Base-by-base conservation (phyloP, 2,113 vertebrate species). In the Amazona guildingii region DNA sequence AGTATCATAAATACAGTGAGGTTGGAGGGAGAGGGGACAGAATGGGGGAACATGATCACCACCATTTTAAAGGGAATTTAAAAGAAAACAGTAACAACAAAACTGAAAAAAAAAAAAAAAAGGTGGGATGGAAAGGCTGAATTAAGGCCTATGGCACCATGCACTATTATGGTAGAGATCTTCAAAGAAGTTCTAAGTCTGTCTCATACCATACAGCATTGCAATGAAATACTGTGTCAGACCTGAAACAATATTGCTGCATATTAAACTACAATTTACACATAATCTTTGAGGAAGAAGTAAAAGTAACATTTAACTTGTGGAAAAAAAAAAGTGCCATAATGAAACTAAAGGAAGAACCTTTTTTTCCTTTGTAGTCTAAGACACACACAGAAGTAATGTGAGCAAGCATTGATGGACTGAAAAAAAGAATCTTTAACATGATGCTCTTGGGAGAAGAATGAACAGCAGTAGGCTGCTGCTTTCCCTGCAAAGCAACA, bases 11-110 rank as follows among this genome's bases (percentile, higher is more conserved):
- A 49, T 61, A 25, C 39, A 72, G 1, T 52, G 31, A 62, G 24
- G 15, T 2, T 63, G 41, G 4, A 13, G 4, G 11, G 10, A 29
- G 1, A 21, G 8, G 11, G 10, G n/a, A 25, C 28, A 28, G 69
- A 23, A 16, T 15, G 11, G 13, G n/a, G 23, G 4, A 3, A 41
- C 12, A 9, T 3, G 0, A 37, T 59, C 2, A 3, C 25, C 44
- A 92, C 44, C 33, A 48, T 77, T 77, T 83, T 86, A 77, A 89
- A 66, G 29, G 29, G 13, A 73, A 86, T 55, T 86, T 24, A 55
- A 31, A 81, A 35, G 12, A 23, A 66, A 74, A 66, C 3, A 74
- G 4, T 39, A n/a, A 44, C 4, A 62, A 16, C 21, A 61, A 28
- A 62, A 59, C 55, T 11, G 28, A 57, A n/a, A 37, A 57, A 33